These are phyloP conservation scores for Syngnathus acus DNA, from an alignment of 2,797 vertebrate genomes.

Conservation along the genomic window DNA sequence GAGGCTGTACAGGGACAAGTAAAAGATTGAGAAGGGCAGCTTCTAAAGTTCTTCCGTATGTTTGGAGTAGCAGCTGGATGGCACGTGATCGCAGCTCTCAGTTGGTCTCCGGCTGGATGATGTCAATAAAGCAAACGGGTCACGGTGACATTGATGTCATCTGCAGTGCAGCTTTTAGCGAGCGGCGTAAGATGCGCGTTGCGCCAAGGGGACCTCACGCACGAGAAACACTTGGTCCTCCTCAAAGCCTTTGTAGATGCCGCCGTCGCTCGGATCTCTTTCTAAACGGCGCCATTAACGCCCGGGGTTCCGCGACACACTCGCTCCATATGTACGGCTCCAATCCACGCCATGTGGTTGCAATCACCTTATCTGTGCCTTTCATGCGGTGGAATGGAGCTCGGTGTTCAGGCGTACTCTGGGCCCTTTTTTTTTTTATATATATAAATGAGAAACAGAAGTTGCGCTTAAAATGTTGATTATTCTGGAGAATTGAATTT, in stretches of 20 bases:
- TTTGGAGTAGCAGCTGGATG: constrained; percentile 25
- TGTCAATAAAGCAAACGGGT: constrained; percentile 17
- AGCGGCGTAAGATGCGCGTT: constrained; percentile 23
- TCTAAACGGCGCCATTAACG: constrained; percentile 62
- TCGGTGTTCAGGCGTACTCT: constrained; percentile 6
- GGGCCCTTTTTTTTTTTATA: not conserved
- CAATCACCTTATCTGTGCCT: constrained; percentile 57
- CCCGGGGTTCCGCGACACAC: constrained; percentile 56
- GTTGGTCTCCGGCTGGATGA: constrained; percentile 10
- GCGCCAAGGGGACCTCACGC: constrained; percentile 55
- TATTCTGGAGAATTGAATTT: not conserved
- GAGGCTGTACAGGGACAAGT: too few relatives aligned
- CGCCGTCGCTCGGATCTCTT: constrained; percentile 38
- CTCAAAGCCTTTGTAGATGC: constrained; percentile 49
- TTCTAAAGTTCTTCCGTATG: constrained; percentile 1
- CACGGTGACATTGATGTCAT: constrained; percentile 49
- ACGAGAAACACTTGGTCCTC: constrained; percentile 33
- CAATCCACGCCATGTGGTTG: constrained; percentile 63
- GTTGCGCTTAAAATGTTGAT: not conserved
- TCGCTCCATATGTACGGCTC: constrained; percentile 48
- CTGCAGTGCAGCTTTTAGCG: constrained; percentile 55
- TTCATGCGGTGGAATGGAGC: constrained; percentile 53
- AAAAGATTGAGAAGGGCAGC: not conserved
- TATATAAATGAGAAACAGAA: constrained; percentile 4
- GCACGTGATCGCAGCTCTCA: constrained; percentile 18